Conservation (phyloP, 2,113 vertebrate species). For the Pimephales promelas region DNA sequence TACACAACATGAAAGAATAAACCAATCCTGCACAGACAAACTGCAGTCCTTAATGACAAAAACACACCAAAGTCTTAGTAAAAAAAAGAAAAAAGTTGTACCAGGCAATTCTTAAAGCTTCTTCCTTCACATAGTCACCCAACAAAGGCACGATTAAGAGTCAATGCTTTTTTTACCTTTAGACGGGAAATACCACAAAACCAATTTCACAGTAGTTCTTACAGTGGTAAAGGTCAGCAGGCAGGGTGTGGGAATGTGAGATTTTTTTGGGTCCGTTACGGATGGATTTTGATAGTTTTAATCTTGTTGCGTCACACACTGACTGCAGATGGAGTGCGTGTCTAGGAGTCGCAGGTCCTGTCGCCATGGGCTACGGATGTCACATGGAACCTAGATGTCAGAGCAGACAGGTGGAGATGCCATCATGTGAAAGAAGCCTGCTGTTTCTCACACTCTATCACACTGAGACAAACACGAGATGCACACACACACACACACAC, state of each 20-base stretch:
- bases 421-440: conserved; percentile 50
- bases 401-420: conserved; percentile 46
- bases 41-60: neutral
- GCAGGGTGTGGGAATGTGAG: conserved; percentile 14
- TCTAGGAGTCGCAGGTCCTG: conserved; percentile 6
- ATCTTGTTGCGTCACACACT: neutral
- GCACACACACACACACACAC: neutral
- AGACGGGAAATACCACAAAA: conserved; percentile 8
- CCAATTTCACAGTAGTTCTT: conserved; percentile 12
- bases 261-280: neutral
- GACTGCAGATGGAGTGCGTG: conserved; percentile 3
- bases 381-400: conserved; percentile 35
- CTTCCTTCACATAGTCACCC: neutral
- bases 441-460: conserved; percentile 13
- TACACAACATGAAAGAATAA: neutral
- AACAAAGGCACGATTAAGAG: neutral
- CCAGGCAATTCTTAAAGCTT: neutral
- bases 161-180: neutral
- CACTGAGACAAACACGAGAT: conserved; percentile 22
- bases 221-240: neutral
- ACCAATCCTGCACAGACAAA: neutral
- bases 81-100: neutral
- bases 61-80: neutral
- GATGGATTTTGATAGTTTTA: neutral
- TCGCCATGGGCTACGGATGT: conserved; percentile 33